Percentiles rank a stretch among this genome's conserved stretches.
Conservation (phyloP, 2,797 vertebrate species). For the Pangasius mekongensis region DNA sequence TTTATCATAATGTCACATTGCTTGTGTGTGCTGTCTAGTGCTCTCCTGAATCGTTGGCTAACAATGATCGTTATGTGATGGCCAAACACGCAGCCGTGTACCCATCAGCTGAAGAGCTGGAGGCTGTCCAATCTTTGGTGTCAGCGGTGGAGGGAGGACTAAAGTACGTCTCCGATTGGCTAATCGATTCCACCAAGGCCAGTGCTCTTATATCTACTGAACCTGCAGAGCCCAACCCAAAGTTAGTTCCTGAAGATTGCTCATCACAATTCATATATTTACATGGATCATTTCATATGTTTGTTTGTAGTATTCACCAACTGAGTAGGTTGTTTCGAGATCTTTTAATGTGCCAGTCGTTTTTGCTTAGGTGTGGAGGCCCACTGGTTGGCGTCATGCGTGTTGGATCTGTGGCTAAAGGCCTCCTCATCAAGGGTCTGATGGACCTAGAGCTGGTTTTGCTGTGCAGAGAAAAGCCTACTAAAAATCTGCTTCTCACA, state of each 20-base stretch:
- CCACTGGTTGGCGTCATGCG: conserved; percentile 81
- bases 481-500: conserved; percentile 83
- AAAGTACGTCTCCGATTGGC: conserved; percentile 92
- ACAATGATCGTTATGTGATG: conserved; percentile 93
- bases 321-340: background rate
- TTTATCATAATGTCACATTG: background rate
- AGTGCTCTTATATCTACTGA: background rate
- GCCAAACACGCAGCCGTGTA: conserved; percentile 90
- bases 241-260: conserved; percentile 21
- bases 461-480: conserved; percentile 91
- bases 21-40: background rate
- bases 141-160: conserved; percentile 91
- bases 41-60: conserved; percentile 87
- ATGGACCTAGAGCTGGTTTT: conserved; percentile 92
- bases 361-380: conserved; percentile 34
- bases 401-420: conserved; percentile 90
- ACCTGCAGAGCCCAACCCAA: conserved; percentile 18
- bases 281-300: background rate
- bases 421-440: conserved; percentile 90
- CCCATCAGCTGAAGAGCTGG: conserved; percentile 89
- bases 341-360: background rate
- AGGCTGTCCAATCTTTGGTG: conserved; percentile 90
- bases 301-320: background rate
- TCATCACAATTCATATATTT: background rate
- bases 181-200: conserved; percentile 12